Base-by-base conservation (phyloP, 2,888 invertebrate genomes). In the Eilema depressum region DNA sequence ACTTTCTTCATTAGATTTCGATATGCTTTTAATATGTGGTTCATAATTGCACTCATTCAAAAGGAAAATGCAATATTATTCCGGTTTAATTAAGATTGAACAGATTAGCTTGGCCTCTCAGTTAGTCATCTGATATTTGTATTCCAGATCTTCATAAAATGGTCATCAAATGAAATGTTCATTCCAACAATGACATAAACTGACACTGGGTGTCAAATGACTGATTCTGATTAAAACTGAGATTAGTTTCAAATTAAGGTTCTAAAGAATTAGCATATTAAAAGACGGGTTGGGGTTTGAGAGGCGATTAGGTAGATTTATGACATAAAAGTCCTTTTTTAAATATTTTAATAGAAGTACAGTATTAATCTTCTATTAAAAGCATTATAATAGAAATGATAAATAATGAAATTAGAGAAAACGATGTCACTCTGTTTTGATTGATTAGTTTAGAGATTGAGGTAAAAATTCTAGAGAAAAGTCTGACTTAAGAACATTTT, bases 201-300 rank as follows among this genome's bases (percentile, higher is more conserved):
- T 82, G 85, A 84, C 85, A 82, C 80, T 77, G 78, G 70, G 81
- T 81, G 78, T 76, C 77, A 80, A 79, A 79, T 84, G 84, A 84
- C 84, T 85, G 85, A 79, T 83, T 85, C 72, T 86, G 85, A 87
- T 87, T 86, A 84, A 81, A 85, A 80, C 74, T 75, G 80, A 81
- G 83, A 87, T 86, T 86, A 85, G 82, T 80, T 87, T 83, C 56
- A 70, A 72, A 69, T 77, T 56, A 37, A 57, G 65, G 33, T 61
- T 66, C 60, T 37, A 53, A 61, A 25, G 62, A 81, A 87, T 86
- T 86, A 78, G 80, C 86, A 86, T 86, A 78, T 82, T 82, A 78
- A 82, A 76, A 66, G 81, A 78, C 70, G 75, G 69, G 73, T 77
- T 70, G 57, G 72, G 56, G 14, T 69, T 69, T 28, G 28, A n/a